Conservation (phyloP, 2,797 vertebrate species). For the Leucoraja ocellata region DNA sequence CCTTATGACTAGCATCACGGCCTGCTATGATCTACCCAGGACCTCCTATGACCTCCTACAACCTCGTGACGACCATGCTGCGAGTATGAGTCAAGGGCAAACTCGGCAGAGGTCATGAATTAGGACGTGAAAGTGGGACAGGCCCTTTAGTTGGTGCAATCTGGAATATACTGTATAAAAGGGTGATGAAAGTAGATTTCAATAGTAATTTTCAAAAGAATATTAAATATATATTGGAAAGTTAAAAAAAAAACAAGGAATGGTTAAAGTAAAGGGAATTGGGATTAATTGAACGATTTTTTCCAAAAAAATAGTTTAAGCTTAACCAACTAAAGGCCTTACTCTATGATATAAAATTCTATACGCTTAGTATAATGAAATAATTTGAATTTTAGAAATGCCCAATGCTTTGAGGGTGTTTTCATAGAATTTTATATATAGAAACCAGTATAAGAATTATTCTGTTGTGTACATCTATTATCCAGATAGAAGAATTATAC, state of each 20-base stretch:
- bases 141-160: background rate
- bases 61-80: no score
- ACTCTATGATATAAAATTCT: background rate
- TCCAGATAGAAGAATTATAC: constrained; percentile 85
- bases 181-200: no score
- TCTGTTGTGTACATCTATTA: background rate
- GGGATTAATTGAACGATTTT: background rate
- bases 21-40: no score
- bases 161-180: no score
- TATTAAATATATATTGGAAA: background rate
- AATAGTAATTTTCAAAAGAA: background rate
- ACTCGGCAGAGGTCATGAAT: no score
- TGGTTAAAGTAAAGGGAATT: background rate
- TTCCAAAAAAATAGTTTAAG: background rate
- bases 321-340: background rate
- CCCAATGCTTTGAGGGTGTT: background rate
- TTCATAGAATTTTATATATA: background rate
- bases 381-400: background rate
- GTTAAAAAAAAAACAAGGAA: background rate
- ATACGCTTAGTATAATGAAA: background rate
- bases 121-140: no score
- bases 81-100: no score
- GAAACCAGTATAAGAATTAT: background rate
- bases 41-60: no score
- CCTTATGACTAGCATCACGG: no score